Conservation (phyloP, 2,113 vertebrate genomes). For the Heliornis fulica region DNA sequence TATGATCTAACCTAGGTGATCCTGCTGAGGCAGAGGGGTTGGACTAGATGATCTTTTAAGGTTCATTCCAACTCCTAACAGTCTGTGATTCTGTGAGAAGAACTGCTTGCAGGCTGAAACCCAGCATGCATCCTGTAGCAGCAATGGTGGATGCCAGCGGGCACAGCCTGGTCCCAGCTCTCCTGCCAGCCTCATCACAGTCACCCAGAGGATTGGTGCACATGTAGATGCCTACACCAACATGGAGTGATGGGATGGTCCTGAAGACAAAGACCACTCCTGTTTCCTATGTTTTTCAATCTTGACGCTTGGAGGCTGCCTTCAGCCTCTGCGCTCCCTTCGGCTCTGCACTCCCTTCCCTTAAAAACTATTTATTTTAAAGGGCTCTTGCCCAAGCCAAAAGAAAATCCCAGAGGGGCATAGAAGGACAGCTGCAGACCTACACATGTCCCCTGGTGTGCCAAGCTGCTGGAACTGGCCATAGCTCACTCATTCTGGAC, state of each 20-base stretch:
- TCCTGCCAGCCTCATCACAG: fast-evolving
- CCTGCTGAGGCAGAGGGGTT: too few species aligned
- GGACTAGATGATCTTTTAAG: too few species aligned
- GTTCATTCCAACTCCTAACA: too few species aligned
- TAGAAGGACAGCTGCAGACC: not conserved
- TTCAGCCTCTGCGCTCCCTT: too few species aligned
- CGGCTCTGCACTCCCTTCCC: too few species aligned
- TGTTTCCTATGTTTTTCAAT: not conserved
- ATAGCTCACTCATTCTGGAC: not conserved
- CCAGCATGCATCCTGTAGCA: fast-evolving
- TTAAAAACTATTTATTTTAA: not conserved
- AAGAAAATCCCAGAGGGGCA: not conserved
- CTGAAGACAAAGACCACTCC: not conserved
- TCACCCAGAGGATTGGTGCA: too few species aligned
- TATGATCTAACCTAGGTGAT: too few species aligned
- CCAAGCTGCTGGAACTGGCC: not conserved
- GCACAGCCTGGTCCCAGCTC: not conserved
- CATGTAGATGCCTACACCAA: too few species aligned
- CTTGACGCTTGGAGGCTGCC: not conserved
- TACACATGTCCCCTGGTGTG: fast-evolving
- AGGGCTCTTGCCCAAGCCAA: not conserved
- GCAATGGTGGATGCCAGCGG: fast-evolving
- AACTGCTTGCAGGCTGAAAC: fast-evolving
- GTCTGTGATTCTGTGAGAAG: too few species aligned
- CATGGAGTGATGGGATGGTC: fast-evolving